phyloP scores from a whole-genome alignment of 2,888 invertebrate species.

The Saturnia pavonia region DNA sequence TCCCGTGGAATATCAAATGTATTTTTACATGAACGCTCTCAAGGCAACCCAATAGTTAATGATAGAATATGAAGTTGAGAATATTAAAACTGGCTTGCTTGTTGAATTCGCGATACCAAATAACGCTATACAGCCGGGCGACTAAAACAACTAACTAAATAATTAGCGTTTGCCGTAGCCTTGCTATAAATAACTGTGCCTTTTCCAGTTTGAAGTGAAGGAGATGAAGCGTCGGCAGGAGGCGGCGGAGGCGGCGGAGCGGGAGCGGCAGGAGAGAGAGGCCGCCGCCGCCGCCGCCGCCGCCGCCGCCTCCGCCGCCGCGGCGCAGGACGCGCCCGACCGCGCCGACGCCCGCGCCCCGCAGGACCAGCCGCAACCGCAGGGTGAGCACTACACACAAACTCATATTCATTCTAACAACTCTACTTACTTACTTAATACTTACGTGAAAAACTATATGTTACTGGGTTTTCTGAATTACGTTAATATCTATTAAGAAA shows the following conservation, averaged over 20 bases:
- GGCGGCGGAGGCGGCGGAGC: constrained; percentile 91
- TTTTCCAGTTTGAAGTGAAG: constrained; percentile 94
- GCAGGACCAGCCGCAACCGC: constrained; percentile 58
- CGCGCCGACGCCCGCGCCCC: constrained; percentile 62
- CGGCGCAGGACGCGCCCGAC: constrained; percentile 66
- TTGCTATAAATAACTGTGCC: too few species aligned
- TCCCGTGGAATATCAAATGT: neutral
- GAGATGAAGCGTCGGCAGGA: constrained; percentile 95
- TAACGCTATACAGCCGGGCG: neutral
- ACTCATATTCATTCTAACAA: too few species aligned
- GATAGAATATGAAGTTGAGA: neutral
- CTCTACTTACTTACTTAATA: too few species aligned
- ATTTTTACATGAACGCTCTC: neutral
- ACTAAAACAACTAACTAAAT: neutral
- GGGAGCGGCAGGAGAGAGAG: constrained; percentile 84
- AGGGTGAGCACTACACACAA: constrained; percentile 48
- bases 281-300: constrained; percentile 74
- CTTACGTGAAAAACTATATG: too few species aligned
- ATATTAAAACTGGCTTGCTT: neutral
- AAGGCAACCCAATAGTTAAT: neutral
- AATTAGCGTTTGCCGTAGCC: neutral
- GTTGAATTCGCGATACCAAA: neutral
- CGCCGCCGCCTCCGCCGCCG: constrained; percentile 71
- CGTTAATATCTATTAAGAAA: too few species aligned
- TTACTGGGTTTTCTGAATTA: too few species aligned